phyloP scores from a whole-genome alignment of 2,113 vertebrate species.

The Echinops telfairi region DNA sequence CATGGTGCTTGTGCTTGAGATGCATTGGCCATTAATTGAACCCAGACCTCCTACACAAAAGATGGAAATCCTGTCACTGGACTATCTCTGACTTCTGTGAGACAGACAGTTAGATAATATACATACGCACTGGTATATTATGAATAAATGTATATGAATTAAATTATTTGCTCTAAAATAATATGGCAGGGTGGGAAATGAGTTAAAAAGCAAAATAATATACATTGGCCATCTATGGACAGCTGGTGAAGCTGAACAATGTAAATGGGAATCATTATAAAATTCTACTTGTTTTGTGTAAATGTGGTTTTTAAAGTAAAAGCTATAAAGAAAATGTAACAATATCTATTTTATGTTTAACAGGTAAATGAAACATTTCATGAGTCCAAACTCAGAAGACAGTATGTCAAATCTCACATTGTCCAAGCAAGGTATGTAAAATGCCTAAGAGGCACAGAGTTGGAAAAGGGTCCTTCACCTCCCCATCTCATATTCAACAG shows the following conservation, averaged over 20 bases:
- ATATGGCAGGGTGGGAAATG: background rate
- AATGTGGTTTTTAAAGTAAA: background rate
- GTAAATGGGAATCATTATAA: background rate
- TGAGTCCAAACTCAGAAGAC: constrained; percentile 87
- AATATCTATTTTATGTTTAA: constrained; percentile 77
- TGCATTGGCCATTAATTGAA: background rate
- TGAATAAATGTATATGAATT: background rate
- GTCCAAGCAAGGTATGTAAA: constrained; percentile 88
- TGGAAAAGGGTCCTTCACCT: background rate
- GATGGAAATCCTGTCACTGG: background rate
- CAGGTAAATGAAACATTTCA: constrained; percentile 90
- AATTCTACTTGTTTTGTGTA: background rate
- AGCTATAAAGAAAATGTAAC: no score
- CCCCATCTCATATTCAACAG: background rate
- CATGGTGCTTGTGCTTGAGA: background rate
- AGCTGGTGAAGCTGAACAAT: constrained; percentile 7
- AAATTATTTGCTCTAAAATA: background rate
- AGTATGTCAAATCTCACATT: constrained; percentile 87
- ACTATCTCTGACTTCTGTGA: background rate
- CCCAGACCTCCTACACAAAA: background rate
- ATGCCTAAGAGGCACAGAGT: background rate
- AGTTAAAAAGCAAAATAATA: no score
- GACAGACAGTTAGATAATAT: background rate
- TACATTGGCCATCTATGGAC: background rate
- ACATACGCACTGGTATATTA: background rate